Evolutionary conservation across 2,888 invertebrate species (phyloP).

Genomic region (Aphelenchoides bicaudatus): DNA sequence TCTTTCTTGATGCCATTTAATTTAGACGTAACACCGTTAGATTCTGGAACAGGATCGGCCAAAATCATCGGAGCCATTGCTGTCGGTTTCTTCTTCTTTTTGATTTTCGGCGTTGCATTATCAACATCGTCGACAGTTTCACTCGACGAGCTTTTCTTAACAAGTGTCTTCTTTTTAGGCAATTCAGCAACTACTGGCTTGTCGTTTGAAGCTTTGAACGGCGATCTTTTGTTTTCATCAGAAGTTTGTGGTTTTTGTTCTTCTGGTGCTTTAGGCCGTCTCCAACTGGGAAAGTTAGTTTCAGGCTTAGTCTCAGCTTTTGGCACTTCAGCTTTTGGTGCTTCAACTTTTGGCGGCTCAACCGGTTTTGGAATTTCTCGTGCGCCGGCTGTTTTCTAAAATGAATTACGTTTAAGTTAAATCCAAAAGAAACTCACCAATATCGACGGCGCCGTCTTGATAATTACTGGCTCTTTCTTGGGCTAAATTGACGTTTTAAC

Average conservation of each 20-base stretch:
- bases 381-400: conserved; percentile 3
- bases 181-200: too few relatives aligned
- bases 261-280: not conserved
- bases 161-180: too few relatives aligned
- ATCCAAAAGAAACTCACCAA: too few relatives aligned
- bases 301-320: conserved; percentile 8
- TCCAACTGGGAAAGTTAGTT: conserved; percentile 16
- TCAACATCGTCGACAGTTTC: conserved; percentile 7
- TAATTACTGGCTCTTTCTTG: conserved; percentile 4
- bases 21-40: conserved; percentile 1
- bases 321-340: not conserved
- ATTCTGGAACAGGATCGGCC: conserved; percentile 10
- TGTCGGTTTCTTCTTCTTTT: conserved; percentile 25
- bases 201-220: too few relatives aligned
- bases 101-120: conserved; percentile 3
- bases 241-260: conserved; percentile 9
- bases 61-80: conserved; percentile 26
- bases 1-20: not conserved
- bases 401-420: too few relatives aligned
- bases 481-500: not conserved
- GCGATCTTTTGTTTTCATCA: not conserved
- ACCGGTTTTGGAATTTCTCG: not conserved
- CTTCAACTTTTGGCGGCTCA: not conserved
- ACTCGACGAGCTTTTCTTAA: not conserved
- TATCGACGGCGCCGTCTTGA: conserved; percentile 8